Evolutionary conservation across 35 echinoderm and acorn worm species (phyloP), one percentile per base, ranked within the genome.

Genomic region (Heliocidaris tuberculata): DNA sequence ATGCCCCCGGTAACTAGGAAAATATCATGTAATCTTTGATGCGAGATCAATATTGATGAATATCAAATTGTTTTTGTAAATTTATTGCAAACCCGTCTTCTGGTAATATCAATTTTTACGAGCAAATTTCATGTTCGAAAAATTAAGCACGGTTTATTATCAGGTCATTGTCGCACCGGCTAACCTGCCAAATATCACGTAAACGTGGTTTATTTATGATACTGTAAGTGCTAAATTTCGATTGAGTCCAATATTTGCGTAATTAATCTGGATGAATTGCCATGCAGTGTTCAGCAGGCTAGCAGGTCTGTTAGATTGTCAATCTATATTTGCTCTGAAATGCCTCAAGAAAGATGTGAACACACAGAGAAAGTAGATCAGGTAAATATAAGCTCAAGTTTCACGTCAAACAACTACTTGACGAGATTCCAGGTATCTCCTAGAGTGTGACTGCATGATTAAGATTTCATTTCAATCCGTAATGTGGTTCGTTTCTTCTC

Each of bases 261-360:
- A n/a, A 78, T 78, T 17, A 78, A 78, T n/a, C 15, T 78, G 65
- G 21, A 17, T 78, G 65, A n/a, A 78, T 24, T n/a, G 65, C 19
- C 65, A n/a, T 78, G 65, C 27, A 78, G 5, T 7, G 65, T 7
- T 5, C 65, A 56, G 9, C 52, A 0, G 52, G 10, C 52, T 12
- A 56, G 11, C 6, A 56, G 52, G 8, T 15, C 52, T 56, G 52
- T 56, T 56, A 27, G 19, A 78, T 27, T 70, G 60, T 70, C 2
- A 52, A 70, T 78, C 15, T 78, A 78, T 78, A 78, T 78, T 78
- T 78, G 65, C 27, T 9, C 65, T 78, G 21, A 78, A 27, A 78
- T 78, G 65, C 65, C 65, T 78, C 19, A 78, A 78, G 65, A 78
- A 78, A 78, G 65, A 78, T 78, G 65, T 19, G 65, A 78, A 78